Evolutionary conservation across 2,797 vertebrate species (phyloP), one percentile per base, ranked within the genome.

Genomic region (Pygocentrus nattereri): DNA sequence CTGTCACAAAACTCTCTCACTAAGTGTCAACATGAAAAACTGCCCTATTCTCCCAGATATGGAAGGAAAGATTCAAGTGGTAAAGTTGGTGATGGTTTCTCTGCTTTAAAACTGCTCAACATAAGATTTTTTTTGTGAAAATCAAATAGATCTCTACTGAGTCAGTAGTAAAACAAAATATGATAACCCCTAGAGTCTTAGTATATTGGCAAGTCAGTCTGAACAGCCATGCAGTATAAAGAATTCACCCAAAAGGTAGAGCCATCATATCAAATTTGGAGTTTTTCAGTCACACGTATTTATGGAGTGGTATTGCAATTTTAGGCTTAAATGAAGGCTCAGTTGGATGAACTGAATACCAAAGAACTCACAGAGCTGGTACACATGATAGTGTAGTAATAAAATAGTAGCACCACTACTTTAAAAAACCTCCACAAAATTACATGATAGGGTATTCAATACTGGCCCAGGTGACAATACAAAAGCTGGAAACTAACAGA

Each of bases 1-100:
- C 69, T 79, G 81, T 77, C 71, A 49, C 73, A 78, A 69, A 82
- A 70, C 38, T 67, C n/a, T 56, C 23, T 38, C 70, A 52, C 56
- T 71, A 49, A 65, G 44, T 65, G 58, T 82, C 74, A 82, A 27
- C 50, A 81, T 81, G 30, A 74, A 74, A 76, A 81, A 74, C 61
- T 77, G 41, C 41, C 41, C 41, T 47, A n/a, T 16, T 1, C 15
- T 11, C 21, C 18, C 23, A 44, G 41, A 44, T 44, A 44, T 44
- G 10, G 1, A 44, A 10, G 12, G 1, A 44, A 44, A 44, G 38
- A 38, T 8, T 38, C 38, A 38, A 38, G 41, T 44, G 41, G 41
- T 44, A 44, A 11, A 41, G 41, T 44, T 44, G 41, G 41, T 44
- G 10, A n/a, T n/a, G n/a, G n/a, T n/a, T n/a, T n/a, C n/a, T n/a